These are phyloP conservation scores for Rhopalosiphum nymphaeae DNA, from an alignment of 2,888 invertebrate genomes.

Conservation along the genomic window DNA sequence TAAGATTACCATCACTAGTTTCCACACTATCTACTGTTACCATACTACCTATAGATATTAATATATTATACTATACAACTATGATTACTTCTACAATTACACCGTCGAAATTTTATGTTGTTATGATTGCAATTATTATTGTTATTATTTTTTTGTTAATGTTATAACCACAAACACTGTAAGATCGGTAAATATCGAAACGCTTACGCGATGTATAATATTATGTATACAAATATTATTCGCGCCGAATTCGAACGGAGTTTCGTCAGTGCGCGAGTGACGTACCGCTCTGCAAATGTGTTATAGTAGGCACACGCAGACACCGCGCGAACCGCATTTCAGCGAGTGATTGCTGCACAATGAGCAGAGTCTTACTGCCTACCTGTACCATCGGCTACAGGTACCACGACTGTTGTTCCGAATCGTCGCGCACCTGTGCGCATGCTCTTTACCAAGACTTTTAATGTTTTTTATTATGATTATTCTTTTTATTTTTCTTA, in stretches of 20 bases:
- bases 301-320: not conserved
- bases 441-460: conserved; percentile 43
- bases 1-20: not conserved
- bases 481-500: not conserved
- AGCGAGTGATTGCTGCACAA: conserved; percentile 20
- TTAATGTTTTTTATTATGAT: conserved; percentile 27
- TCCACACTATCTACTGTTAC: not conserved
- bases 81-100: not conserved
- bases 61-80: not conserved
- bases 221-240: not conserved
- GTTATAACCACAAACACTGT: not conserved
- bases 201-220: not conserved
- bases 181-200: not conserved
- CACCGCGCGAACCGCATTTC: conserved; percentile 20
- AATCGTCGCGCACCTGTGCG: conserved; percentile 53
- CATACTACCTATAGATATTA: not conserved
- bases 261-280: not conserved
- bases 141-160: not conserved
- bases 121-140: not conserved
- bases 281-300: not conserved
- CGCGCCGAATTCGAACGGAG: conserved; percentile 10
- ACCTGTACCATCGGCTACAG: not conserved
- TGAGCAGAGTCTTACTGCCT: not conserved
- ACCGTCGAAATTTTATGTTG: not conserved
- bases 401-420: conserved; percentile 26